A percentile compares a stretch with the other conserved stretches of the same genome.
Evolutionary conservation across 2,113 vertebrate species (phyloP).

Genomic region (Butorides virescens): DNA sequence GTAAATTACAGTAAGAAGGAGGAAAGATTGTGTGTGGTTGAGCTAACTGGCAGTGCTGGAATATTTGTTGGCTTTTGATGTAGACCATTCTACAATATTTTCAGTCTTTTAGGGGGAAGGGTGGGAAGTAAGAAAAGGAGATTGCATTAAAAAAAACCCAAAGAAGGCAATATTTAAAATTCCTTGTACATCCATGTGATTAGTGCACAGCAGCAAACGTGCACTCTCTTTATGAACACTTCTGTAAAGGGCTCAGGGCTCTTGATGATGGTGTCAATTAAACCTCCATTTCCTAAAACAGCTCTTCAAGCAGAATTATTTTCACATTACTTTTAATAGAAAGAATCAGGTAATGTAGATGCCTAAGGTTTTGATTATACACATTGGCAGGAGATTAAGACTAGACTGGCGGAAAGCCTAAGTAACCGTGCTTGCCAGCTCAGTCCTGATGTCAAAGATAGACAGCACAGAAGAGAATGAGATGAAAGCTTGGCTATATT

Average conservation of each 20-base stretch:
- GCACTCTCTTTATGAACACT: background rate
- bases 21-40: background rate
- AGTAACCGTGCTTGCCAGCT: background rate
- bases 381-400: background rate
- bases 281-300: background rate
- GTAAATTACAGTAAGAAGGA: conserved; percentile 10
- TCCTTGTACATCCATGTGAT: background rate
- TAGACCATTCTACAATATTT: background rate
- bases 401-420: background rate
- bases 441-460: background rate
- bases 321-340: background rate
- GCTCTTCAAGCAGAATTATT: background rate
- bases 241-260: background rate
- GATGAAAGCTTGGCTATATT: background rate
- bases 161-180: background rate
- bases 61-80: background rate
- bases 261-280: background rate
- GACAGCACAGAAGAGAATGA: background rate
- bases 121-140: background rate
- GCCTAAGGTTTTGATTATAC: background rate
- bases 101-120: background rate
- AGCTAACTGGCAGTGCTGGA: background rate
- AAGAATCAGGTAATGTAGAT: background rate
- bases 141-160: background rate
- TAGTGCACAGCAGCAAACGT: background rate